Conservation (phyloP, 2,888 invertebrate species). For the Cantharis rustica region DNA sequence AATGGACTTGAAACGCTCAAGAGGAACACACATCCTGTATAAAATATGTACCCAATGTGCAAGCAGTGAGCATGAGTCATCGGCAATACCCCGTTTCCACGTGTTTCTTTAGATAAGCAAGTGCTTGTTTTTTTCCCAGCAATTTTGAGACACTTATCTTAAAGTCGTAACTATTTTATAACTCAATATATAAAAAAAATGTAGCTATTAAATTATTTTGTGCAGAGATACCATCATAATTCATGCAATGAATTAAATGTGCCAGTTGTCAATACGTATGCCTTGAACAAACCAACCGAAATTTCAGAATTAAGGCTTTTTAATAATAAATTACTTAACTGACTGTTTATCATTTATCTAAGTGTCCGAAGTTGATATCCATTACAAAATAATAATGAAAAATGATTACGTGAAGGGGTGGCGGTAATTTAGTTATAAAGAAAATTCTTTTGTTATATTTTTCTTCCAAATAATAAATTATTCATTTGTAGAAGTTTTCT, state of each 20-base stretch:
- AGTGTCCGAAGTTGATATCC: neutral
- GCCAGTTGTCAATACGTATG: neutral
- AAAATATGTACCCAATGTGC: neutral
- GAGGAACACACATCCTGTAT: conserved; percentile 18
- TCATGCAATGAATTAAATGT: neutral
- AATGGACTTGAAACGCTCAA: conserved; percentile 14
- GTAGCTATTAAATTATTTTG: neutral
- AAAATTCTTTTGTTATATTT: neutral
- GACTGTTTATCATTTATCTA: neutral
- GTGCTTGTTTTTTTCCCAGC: neutral
- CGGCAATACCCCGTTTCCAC: neutral
- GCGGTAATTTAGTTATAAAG: neutral
- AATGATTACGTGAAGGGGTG: neutral
- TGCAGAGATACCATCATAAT: neutral
- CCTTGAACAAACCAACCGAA: neutral
- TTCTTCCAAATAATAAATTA: neutral
- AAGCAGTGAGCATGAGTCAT: conserved; percentile 6
- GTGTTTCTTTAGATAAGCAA: neutral
- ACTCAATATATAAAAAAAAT: neutral
- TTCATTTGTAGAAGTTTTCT: neutral
- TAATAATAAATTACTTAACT: neutral
- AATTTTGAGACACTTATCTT: neutral
- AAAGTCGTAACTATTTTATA: neutral
- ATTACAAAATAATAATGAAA: neutral
- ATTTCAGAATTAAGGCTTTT: neutral